phyloP scores from a whole-genome alignment of 2,113 vertebrate genomes.

The Paracanthobrama guichenoti region DNA sequence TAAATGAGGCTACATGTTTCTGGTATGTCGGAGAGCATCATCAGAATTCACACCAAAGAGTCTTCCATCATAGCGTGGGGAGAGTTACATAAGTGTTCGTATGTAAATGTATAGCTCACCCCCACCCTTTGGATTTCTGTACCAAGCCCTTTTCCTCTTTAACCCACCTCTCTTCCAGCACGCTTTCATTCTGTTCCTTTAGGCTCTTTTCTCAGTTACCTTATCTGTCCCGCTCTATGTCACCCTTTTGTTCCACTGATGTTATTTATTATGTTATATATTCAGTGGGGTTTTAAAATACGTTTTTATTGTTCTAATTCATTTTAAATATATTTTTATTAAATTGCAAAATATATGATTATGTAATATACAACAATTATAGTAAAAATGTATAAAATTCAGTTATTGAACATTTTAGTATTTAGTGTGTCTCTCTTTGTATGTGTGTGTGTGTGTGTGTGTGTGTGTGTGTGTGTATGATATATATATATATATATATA shows the following conservation, averaged over 20 bases:
- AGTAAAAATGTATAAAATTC: no score
- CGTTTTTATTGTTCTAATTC: background rate
- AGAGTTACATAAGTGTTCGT: constrained; percentile 39
- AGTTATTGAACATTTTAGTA: no score
- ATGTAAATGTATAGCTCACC: constrained; percentile 2
- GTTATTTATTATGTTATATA: background rate
- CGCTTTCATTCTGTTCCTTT: background rate
- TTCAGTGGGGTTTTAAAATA: background rate
- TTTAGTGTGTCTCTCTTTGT: no score
- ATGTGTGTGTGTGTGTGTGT: no score
- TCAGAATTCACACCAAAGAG: constrained; percentile 33
- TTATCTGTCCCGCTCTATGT: background rate
- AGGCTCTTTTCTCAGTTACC: background rate
- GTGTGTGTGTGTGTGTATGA: no score
- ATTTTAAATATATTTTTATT: background rate
- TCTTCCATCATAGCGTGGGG: constrained; percentile 4
- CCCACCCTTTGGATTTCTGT: background rate
- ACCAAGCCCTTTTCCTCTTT: background rate
- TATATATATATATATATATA: background rate
- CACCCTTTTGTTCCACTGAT: background rate
- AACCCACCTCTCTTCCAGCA: constrained; percentile 2
- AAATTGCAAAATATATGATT: background rate
- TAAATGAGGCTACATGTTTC: constrained; percentile 5
- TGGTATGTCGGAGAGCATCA: constrained; percentile 1
- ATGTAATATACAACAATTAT: background rate